phyloP scores from a whole-genome alignment of 2,797 vertebrate genomes.

The Protonibea diacanthus region DNA sequence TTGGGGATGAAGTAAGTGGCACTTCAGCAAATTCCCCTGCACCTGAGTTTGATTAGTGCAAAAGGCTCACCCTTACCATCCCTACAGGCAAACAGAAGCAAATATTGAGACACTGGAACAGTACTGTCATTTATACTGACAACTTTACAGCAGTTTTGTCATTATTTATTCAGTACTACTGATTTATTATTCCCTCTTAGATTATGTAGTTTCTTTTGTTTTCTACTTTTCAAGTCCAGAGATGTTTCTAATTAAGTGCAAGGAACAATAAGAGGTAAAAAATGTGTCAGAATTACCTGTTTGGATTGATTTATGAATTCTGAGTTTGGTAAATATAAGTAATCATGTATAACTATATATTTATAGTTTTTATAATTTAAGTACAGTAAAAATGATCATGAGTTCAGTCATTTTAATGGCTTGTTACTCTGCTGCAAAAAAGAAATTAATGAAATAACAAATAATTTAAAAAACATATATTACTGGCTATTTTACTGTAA shows the following conservation, averaged over 20 bases:
- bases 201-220: neutral
- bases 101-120: slow-evolving; percentile 4
- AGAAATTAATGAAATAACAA: neutral
- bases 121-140: slow-evolving; percentile 7
- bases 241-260: slow-evolving; percentile 13
- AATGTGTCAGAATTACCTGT: neutral
- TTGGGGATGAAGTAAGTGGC: slow-evolving; percentile 20
- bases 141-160: neutral
- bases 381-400: neutral
- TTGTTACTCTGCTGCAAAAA: neutral
- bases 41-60: slow-evolving; percentile 60
- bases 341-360: neutral
- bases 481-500: neutral
- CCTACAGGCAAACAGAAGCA: slow-evolving; percentile 6
- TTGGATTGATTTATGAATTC: neutral
- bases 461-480: slow-evolving; percentile 23
- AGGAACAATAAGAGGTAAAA: slow-evolving; percentile 2
- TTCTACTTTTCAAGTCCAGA: slow-evolving; percentile 5
- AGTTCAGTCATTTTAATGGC: neutral
- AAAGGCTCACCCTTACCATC: slow-evolving; percentile 15
- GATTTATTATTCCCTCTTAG: neutral
- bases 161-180: neutral
- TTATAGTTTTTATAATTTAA: slow-evolving; percentile 1
- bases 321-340: slow-evolving; percentile 5
- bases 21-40: slow-evolving; percentile 7